These are phyloP conservation scores for Epinotia brunnichana DNA, from an alignment of 2,888 invertebrate genomes.

Conservation along the genomic window DNA sequence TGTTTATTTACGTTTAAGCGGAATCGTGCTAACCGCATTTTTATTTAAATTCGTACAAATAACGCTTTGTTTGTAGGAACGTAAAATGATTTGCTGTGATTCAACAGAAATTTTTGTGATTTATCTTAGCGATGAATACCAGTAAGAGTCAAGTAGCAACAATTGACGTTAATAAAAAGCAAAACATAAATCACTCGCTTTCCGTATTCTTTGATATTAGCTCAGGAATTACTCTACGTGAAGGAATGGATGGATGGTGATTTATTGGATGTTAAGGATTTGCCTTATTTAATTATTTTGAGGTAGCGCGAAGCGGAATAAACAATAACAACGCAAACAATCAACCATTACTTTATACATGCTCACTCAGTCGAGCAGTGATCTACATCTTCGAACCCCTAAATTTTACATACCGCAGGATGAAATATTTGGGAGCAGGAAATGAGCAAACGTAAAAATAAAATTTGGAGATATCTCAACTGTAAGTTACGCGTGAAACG, in stretches of 20 bases:
- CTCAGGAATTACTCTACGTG: background rate
- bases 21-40: background rate
- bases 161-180: conserved; percentile 10
- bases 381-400: conserved; percentile 10
- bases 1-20: conserved; percentile 31
- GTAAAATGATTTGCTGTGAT: background rate
- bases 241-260: no score
- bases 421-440: conserved; percentile 32
- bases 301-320: background rate
- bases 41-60: conserved; percentile 20
- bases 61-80: conserved; percentile 8
- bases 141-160: background rate
- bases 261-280: conserved; percentile 4
- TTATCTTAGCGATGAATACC: conserved; percentile 16
- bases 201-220: conserved; percentile 3
- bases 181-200: conserved; percentile 5
- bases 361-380: background rate
- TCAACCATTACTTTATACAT: background rate
- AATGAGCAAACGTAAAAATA: conserved; percentile 43
- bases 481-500: conserved; percentile 36
- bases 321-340: background rate
- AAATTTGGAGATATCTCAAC: conserved; percentile 38
- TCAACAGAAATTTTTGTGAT: background rate
- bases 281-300: background rate
- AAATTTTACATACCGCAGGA: conserved; percentile 20